Conservation (phyloP, 2,888 invertebrate genomes). For the Empis stercorea region DNA sequence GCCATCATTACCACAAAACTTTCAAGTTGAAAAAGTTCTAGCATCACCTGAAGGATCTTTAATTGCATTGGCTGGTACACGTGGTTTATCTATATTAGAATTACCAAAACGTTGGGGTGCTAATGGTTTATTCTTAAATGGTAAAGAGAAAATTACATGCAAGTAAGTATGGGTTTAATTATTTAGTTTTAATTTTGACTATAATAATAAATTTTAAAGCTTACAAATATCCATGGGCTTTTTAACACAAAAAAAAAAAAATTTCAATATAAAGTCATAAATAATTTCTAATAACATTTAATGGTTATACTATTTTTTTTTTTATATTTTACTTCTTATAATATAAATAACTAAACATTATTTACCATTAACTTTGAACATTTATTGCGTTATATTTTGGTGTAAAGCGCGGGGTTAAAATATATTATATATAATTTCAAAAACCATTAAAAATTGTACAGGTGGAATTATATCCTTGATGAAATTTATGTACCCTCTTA, state of each 20-base stretch:
- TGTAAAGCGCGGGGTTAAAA: too few species aligned
- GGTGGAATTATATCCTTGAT: too few species aligned
- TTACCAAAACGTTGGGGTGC: slow-evolving; percentile 56
- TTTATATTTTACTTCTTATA: too few species aligned
- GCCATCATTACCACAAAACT: slow-evolving; percentile 49
- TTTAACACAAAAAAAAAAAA: not conserved
- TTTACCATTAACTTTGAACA: too few species aligned
- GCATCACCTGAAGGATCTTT: slow-evolving; percentile 50
- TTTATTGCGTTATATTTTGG: too few species aligned
- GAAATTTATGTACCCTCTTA: too few species aligned
- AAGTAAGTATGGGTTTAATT: slow-evolving; percentile 39
- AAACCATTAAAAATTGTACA: too few species aligned
- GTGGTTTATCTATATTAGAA: slow-evolving; percentile 52
- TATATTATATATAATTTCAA: too few species aligned
- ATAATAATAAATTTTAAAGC: too few species aligned
- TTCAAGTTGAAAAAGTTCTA: slow-evolving; percentile 49
- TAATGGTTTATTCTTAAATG: slow-evolving; percentile 48
- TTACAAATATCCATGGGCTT: too few species aligned
- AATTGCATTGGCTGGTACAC: slow-evolving; percentile 48
- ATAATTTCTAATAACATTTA: not conserved
- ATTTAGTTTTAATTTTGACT: not conserved
- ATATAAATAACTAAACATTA: too few species aligned
- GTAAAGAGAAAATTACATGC: slow-evolving; percentile 51
- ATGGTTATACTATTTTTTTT: too few species aligned
- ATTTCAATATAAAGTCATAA: not conserved